Evolutionary conservation across 2,888 invertebrate genomes (phyloP), one percentile per base, ranked within the genome.

Genomic region (Scrobipalpa costella): DNA sequence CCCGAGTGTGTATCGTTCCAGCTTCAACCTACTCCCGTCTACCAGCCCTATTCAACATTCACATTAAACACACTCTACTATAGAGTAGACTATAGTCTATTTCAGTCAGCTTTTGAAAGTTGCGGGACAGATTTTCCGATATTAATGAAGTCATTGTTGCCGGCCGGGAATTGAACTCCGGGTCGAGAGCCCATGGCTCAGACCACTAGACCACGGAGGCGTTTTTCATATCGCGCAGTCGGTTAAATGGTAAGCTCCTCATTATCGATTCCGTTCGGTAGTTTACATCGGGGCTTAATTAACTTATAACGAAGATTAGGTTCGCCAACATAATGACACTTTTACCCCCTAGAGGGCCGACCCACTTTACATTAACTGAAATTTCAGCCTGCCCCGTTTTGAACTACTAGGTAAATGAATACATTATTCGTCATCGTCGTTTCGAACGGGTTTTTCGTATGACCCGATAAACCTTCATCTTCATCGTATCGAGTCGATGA

Each of bases 291-390:
- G 2, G 21, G 33, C 66, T 69, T 80, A 79, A 82, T 81, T 80
- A 73, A 81, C 80, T 81, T 78, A 75, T 71, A 65, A 70, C 68
- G 76, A 72, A 76, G 78, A 81, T 83, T 79, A 81, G 73, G 73
- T 79, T 73, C 70, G 72, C 75, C 72, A 71, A 74, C 70, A 71
- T 73, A 71, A 74, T 77, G 78, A 75, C 73, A 66, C 67, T 68
- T 73, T 71, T 69, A 70, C 71, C 68, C 73, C 68, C 73, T 44
- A 60, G 73, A 72, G 72, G 70, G 70, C 60, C 68, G 71, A 72
- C 76, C 75, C 71, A 67, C 61, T 65, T 64, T 62, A 21, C 38
- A 36, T 21, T 17, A 44, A 57, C 61, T 63, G 44, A 61, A 61
- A 61, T 49, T 38, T n/a, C 17, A 52, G 27, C 38, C 44, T 49